Base-by-base conservation (phyloP, 2,888 invertebrate genomes). In the Clostera curtula region DNA sequence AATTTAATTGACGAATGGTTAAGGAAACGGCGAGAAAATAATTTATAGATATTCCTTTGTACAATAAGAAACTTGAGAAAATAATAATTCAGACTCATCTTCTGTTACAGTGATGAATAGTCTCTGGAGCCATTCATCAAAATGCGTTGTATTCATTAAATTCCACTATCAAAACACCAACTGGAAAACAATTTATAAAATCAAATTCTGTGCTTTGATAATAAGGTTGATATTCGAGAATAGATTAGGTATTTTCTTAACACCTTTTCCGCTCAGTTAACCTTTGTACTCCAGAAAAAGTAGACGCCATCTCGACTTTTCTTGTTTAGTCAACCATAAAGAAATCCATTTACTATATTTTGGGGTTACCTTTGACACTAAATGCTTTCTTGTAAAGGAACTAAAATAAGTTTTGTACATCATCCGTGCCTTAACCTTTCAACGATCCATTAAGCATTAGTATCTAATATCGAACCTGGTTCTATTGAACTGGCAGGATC, bases 31-130 rank as follows among this genome's bases (percentile, higher is more conserved):
- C n/a, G n/a, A n/a, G n/a, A n/a, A n/a, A n/a, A n/a, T n/a, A n/a
- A n/a, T n/a, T n/a, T n/a, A n/a, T n/a, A n/a, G n/a, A n/a, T n/a
- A n/a, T n/a, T n/a, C n/a, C n/a, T n/a, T n/a, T n/a, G n/a, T n/a
- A 3, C 7, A 18, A 22, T 7, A 8, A 12, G 22, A 22, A 13
- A 22, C 13, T 13, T 12, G 8, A 13, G n/a, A 22, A 13, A 13
- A 22, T 20, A 20, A 12, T 12, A 22, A 12, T 22, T 13, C 8
- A n/a, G n/a, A n/a, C 12, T 22, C 22, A 13, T 13, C 12, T 13
- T 12, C 13, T 18, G 25, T 12, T 18, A 25, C 18, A 6, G 32
- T 34, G 41, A 49, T 38, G 26, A 38, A 49, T 47, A n/a, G 29
- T 17, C 36, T 28, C 17, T 17, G 10, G 12, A 13, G 17, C 36